phyloP scores from a whole-genome alignment of 2,888 invertebrate genomes.

The Galerucella nymphaeae region DNA sequence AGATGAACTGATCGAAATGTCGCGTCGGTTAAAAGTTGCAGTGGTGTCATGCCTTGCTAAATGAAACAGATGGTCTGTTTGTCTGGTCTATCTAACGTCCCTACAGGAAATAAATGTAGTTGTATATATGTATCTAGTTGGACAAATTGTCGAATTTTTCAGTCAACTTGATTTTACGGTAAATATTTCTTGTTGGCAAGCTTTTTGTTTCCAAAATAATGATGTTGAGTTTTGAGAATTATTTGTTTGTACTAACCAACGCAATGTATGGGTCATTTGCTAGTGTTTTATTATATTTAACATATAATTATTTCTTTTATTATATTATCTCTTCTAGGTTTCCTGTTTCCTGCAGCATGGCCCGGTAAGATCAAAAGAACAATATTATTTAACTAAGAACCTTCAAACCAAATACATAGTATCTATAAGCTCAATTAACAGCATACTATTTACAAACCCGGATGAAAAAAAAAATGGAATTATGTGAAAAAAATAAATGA shows the following conservation, averaged over 20 bases:
- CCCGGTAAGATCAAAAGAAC: constrained; percentile 2
- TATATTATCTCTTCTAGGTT: constrained; percentile 10
- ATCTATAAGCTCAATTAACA: background rate
- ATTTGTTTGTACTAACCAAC: background rate
- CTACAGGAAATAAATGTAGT: no score
- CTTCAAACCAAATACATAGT: background rate
- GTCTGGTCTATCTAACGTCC: no score
- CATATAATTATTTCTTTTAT: background rate
- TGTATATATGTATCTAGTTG: no score
- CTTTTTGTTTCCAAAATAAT: background rate
- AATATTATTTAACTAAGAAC: background rate
- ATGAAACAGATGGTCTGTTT: no score
- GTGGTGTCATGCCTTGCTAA: no score
- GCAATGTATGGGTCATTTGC: background rate
- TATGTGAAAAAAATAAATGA: background rate
- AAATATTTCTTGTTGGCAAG: background rate
- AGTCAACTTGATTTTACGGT: background rate
- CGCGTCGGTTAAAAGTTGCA: no score
- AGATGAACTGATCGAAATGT: no score
- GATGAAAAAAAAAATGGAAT: no score
- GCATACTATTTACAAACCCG: no score
- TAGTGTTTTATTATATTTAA: background rate
- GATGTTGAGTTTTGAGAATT: background rate
- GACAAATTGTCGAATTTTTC: no score
- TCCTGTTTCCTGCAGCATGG: constrained; percentile 10